phyloP scores from a whole-genome alignment of 2,888 invertebrate genomes.

The Sphaerophoria taeniata region DNA sequence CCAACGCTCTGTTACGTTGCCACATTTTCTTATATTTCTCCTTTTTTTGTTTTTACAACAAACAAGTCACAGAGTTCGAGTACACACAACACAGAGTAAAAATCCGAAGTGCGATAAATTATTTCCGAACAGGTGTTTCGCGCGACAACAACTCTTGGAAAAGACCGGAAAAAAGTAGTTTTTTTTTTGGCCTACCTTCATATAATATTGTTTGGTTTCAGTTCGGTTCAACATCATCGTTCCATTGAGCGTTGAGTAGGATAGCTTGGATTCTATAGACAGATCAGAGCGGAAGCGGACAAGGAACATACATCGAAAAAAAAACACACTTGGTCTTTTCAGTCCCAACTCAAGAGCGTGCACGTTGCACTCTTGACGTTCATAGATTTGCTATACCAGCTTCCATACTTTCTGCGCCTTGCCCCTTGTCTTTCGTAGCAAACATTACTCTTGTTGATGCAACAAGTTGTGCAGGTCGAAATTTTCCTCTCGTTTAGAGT shows the following conservation, averaged over 20 bases:
- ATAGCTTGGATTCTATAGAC: not conserved
- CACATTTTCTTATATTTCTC: not conserved
- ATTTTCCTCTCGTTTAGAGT: constrained; percentile 50
- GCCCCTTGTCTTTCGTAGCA: not conserved
- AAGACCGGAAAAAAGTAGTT: constrained; percentile 68
- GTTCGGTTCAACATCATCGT: not conserved
- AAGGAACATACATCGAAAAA: constrained; percentile 19
- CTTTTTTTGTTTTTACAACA: constrained; percentile 9
- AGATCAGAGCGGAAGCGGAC: constrained; percentile 8
- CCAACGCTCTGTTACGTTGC: constrained; percentile 32
- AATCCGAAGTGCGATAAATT: constrained; percentile 70
- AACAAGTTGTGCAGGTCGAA: constrained; percentile 54
- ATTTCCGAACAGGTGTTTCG: constrained; percentile 74
- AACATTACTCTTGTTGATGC: constrained; percentile 12
- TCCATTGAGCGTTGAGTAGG: constrained; percentile 30
- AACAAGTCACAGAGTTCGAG: constrained; percentile 47
- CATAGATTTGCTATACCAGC: not conserved
- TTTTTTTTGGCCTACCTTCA: constrained; percentile 6
- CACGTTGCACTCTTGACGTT: constrained; percentile 39
- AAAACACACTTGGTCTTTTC: constrained; percentile 11
- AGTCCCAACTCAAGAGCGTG: constrained; percentile 31
- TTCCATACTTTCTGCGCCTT: not conserved
- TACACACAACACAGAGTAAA: not conserved
- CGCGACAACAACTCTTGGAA: constrained; percentile 70
- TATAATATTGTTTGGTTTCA: constrained; percentile 32